Percentiles rank a stretch among this genome's conserved stretches.
Conservation (phyloP, 2,113 vertebrate genomes). For the Chaetops frenatus region DNA sequence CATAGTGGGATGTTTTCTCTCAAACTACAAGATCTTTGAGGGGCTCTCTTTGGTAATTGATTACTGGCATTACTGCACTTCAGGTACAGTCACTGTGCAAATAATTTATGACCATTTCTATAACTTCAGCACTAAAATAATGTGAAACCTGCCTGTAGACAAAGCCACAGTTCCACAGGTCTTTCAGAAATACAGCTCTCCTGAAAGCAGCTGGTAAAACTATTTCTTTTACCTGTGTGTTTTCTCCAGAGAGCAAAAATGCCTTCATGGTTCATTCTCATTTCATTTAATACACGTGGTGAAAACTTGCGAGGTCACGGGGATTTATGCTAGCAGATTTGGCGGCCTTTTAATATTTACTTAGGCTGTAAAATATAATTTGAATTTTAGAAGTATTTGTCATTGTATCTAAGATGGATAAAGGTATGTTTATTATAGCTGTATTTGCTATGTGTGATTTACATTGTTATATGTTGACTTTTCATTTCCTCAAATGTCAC, state of each 20-base stretch:
- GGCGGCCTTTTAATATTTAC: conserved; percentile 58
- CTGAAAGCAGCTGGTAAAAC: not conserved
- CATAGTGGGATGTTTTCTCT: not conserved
- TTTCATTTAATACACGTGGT: conserved; percentile 43
- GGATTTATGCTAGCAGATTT: conserved; percentile 59
- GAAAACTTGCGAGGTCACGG: conserved; percentile 4
- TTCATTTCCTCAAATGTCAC: conserved; percentile 62
- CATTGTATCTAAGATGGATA: conserved; percentile 60
- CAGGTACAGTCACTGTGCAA: not conserved
- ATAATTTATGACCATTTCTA: not conserved
- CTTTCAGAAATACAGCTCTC: not conserved
- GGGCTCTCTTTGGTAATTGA: not conserved
- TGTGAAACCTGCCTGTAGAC: not conserved
- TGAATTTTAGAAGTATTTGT: conserved; percentile 64
- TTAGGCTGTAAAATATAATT: conserved; percentile 61
- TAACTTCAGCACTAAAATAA: not conserved
- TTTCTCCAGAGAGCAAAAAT: conserved; percentile 16
- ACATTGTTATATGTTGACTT: conserved; percentile 64
- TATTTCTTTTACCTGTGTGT: not conserved
- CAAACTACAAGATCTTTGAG: not conserved
- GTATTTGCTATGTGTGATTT: conserved; percentile 63
- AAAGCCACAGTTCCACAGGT: not conserved
- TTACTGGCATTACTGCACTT: not conserved
- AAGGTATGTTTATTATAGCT: conserved; percentile 65
- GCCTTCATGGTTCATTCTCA: conserved; percentile 43